A percentile compares a stretch with the other conserved stretches of the same genome.
Evolutionary conservation across 2,113 vertebrate genomes (phyloP).

Genomic region (Orthonyx spaldingii): DNA sequence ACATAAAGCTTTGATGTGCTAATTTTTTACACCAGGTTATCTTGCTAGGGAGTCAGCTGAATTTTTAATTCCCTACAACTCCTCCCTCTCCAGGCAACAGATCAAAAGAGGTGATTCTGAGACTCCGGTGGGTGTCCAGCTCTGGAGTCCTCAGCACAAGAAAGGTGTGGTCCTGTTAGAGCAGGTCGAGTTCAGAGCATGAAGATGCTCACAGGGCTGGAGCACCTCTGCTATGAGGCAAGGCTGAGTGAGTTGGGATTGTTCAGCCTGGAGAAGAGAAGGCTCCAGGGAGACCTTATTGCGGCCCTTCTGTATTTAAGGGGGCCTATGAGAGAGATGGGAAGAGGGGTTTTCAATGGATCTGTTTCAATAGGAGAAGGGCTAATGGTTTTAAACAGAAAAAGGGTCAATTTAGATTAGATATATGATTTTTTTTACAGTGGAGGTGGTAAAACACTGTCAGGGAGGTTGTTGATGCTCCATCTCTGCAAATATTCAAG

Average conservation of each 20-base stretch:
- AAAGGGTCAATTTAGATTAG: not conserved
- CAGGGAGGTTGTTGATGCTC: not conserved
- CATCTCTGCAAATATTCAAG: not conserved
- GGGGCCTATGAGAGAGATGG: not conserved
- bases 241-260: fast-evolving
- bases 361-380: not conserved
- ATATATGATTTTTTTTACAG: not conserved
- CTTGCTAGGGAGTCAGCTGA: not conserved
- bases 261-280: not conserved
- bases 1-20: not conserved
- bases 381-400: not conserved
- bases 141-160: not conserved
- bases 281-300: not conserved
- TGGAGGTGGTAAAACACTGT: not conserved
- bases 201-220: not conserved
- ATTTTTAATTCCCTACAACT: not conserved
- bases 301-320: not conserved
- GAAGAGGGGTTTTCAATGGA: not conserved
- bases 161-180: not conserved
- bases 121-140: not conserved
- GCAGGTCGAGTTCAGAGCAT: not conserved
- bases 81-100: not conserved
- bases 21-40: not conserved
- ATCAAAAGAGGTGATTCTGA: not conserved
- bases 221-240: not conserved